phyloP scores from a whole-genome alignment of 1,140 invertebrate species.

The Diabrotica undecimpunctata region DNA sequence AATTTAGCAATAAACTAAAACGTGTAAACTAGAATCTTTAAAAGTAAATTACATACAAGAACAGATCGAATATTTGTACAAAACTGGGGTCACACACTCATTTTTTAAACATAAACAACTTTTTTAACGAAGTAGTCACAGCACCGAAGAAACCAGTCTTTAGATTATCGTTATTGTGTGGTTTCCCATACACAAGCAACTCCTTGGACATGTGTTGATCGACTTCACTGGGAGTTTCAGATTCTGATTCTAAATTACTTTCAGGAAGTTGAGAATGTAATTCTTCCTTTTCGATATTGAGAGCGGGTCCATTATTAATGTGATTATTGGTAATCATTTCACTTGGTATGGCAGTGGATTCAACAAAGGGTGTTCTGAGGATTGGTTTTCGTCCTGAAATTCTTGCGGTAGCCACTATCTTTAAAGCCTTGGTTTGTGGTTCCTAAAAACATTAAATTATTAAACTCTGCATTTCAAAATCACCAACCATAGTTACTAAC shows the following conservation, averaged over 20 bases:
- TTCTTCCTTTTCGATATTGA: no score
- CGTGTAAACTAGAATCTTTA: no score
- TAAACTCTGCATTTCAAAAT: no score
- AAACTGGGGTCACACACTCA: no score
- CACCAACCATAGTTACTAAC: no score
- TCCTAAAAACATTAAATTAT: not conserved
- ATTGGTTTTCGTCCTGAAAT: constrained; percentile 1
- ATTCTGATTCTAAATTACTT: no score
- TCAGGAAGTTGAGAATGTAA: no score
- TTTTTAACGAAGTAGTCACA: constrained; percentile 29
- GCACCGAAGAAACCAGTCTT: constrained; percentile 30
- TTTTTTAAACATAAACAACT: constrained; percentile 30
- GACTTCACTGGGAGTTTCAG: constrained; percentile 4
- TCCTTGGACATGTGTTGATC: constrained; percentile 16
- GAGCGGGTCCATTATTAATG: no score
- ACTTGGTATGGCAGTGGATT: not conserved
- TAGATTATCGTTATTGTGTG: constrained; percentile 21
- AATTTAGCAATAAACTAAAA: no score
- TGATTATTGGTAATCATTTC: not conserved
- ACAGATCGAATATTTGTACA: no score
- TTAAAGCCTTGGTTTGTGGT: not conserved
- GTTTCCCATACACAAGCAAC: constrained; percentile 33
- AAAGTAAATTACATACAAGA: no score
- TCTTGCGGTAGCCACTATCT: not conserved
- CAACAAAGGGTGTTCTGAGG: not conserved